Conservation (phyloP, 2,797 vertebrate genomes). For the Halcyon chelicuti region DNA sequence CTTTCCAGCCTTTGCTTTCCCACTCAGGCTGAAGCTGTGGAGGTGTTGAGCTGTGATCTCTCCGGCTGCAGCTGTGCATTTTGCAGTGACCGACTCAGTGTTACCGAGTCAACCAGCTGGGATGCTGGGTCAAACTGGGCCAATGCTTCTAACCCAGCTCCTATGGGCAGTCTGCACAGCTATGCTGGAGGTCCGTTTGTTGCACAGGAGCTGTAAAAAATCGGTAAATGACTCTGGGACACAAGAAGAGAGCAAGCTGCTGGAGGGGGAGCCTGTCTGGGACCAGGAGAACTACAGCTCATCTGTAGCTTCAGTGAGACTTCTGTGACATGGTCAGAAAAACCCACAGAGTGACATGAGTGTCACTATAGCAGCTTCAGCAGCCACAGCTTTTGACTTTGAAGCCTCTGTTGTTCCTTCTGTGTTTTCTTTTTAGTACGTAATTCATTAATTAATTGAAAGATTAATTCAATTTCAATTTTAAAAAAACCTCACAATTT, state of each 20-base stretch:
- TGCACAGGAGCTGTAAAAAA: background rate
- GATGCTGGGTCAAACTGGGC: rapidly evolving
- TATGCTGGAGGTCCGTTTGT: rapidly evolving
- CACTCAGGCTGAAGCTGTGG: background rate
- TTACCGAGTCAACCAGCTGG: too few relatives aligned
- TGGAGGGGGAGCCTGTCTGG: rapidly evolving
- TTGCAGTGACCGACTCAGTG: rapidly evolving
- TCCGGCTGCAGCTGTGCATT: background rate
- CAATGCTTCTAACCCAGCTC: rapidly evolving
- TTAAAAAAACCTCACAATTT: background rate
- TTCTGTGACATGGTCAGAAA: rapidly evolving
- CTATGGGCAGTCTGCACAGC: background rate
- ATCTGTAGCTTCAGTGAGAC: rapidly evolving
- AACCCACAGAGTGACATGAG: rapidly evolving
- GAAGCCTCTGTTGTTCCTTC: background rate
- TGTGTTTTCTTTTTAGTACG: rapidly evolving
- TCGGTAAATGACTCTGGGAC: rapidly evolving
- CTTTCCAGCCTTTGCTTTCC: background rate
- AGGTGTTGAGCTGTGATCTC: rapidly evolving
- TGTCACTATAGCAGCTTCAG: background rate
- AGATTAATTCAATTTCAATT: rapidly evolving
- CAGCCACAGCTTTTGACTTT: rapidly evolving
- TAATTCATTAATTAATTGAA: rapidly evolving
- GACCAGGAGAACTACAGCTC: background rate
- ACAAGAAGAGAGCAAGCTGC: rapidly evolving